Conservation (phyloP, 1,140 invertebrate species). For the Listronotus oregonensis region DNA sequence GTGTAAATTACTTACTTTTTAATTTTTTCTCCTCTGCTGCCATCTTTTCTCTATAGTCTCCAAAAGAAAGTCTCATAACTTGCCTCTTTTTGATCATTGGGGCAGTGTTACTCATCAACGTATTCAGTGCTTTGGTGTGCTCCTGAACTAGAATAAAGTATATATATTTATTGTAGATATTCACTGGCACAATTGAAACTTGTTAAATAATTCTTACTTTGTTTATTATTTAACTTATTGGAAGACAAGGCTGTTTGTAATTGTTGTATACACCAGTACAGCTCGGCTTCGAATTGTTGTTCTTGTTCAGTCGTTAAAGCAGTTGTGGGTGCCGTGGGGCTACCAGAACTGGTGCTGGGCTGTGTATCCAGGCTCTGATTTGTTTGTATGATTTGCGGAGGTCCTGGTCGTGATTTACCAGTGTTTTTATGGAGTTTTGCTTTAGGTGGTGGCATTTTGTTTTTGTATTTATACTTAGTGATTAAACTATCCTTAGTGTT, state of each 20-base stretch:
- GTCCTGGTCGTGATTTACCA: slow-evolving; percentile 20
- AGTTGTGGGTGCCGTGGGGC: background rate
- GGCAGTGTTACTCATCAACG: slow-evolving; percentile 68
- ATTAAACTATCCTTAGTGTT: too few relatives aligned
- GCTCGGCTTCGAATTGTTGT: slow-evolving; percentile 72
- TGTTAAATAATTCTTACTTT: slow-evolving; percentile 62
- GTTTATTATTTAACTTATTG: slow-evolving; percentile 67
- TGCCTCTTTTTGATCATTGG: slow-evolving; percentile 72
- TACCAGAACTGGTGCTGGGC: slow-evolving; percentile 5
- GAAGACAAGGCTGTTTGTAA: slow-evolving; percentile 63
- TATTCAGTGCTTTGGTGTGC: slow-evolving; percentile 65
- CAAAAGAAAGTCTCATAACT: slow-evolving; percentile 73
- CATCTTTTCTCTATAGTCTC: slow-evolving; percentile 77
- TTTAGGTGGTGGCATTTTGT: slow-evolving; percentile 37
- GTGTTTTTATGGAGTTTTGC: slow-evolving; percentile 33
- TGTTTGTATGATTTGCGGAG: slow-evolving; percentile 1
- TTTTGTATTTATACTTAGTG: too few relatives aligned
- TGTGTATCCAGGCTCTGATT: background rate
- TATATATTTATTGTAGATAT: background rate
- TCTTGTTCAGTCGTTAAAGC: slow-evolving; percentile 19
- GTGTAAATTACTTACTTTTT: slow-evolving; percentile 51
- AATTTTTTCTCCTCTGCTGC: slow-evolving; percentile 70
- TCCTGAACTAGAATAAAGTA: slow-evolving; percentile 63
- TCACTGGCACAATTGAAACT: too few relatives aligned
- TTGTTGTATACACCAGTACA: slow-evolving; percentile 78